Percentiles rank a stretch among this genome's conserved stretches.
These are phyloP conservation scores for Lissocephala sabroskyi DNA, from an alignment of 2,888 invertebrate genomes.

Conservation along the genomic window DNA sequence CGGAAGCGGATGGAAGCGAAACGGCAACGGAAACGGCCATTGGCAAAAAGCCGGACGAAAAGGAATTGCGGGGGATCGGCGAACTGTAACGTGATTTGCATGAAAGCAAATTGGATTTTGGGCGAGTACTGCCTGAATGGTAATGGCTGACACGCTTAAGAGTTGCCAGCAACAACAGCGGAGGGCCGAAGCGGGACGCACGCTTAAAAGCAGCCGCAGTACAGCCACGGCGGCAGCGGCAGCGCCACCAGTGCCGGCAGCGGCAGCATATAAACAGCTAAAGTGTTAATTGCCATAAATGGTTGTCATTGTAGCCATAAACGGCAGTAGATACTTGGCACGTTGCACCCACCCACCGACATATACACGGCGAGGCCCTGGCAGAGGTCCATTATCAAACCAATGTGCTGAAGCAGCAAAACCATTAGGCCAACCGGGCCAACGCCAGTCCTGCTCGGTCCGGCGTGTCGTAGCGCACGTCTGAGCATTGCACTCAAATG, in stretches of 20 bases:
- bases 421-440: conserved; percentile 20
- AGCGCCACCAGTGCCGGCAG: conserved; percentile 18
- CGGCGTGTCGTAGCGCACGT: conserved; percentile 31
- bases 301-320: conserved; percentile 73
- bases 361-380: conserved; percentile 9
- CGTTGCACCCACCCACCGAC: conserved; percentile 56
- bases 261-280: conserved; percentile 70
- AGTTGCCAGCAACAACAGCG: conserved; percentile 32
- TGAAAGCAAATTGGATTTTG: conserved; percentile 53
- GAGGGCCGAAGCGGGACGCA: conserved; percentile 4
- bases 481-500: conserved; percentile 59
- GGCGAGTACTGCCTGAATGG: conserved; percentile 21
- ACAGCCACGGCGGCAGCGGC: conserved; percentile 9
- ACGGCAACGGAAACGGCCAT: conserved; percentile 8
- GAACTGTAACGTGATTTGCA: conserved; percentile 54
- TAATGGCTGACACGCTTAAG: conserved; percentile 63
- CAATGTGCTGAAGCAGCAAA: conserved; percentile 11
- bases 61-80: background rate
- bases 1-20: conserved; percentile 26
- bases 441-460: background rate
- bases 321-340: conserved; percentile 71
- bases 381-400: conserved; percentile 16
- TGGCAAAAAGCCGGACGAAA: conserved; percentile 22
- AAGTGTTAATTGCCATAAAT: conserved; percentile 74
- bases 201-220: no score